A percentile compares a stretch with the other conserved stretches of the same genome.
phyloP scores from a whole-genome alignment of 2,888 invertebrate genomes.

The Caenorhabditis panamensis region DNA sequence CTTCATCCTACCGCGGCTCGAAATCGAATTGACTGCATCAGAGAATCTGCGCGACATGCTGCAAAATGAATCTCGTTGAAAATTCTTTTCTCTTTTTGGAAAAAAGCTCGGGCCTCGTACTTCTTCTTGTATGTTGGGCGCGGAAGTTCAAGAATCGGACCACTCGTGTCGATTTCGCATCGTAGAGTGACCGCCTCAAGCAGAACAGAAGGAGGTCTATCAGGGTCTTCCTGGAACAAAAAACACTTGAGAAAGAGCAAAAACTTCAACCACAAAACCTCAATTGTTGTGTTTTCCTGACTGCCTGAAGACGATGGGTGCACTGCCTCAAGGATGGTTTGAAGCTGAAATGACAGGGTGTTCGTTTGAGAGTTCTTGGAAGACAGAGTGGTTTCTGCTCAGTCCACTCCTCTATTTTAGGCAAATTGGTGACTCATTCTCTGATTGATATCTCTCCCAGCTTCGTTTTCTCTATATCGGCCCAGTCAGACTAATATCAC shows the following conservation, averaged over 20 bases:
- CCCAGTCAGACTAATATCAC: slow-evolving; percentile 49
- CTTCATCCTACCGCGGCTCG: slow-evolving; percentile 64
- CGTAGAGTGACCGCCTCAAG: slow-evolving; percentile 78
- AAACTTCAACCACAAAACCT: slow-evolving; percentile 27
- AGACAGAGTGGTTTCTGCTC: slow-evolving; percentile 1
- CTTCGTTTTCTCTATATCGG: slow-evolving; percentile 4
- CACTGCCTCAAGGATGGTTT: slow-evolving; percentile 79
- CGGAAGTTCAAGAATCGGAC: slow-evolving; percentile 71
- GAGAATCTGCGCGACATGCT: slow-evolving; percentile 76
- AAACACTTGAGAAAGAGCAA: neutral
- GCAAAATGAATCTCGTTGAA: slow-evolving; percentile 48
- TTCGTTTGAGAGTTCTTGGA: neutral
- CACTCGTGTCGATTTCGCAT: slow-evolving; percentile 71
- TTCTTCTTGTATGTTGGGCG: slow-evolving; percentile 71
- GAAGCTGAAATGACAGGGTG: slow-evolving; percentile 71
- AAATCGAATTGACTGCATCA: slow-evolving; percentile 71
- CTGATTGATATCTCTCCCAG: neutral
- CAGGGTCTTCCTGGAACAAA: slow-evolving; percentile 65
- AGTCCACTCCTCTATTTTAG: neutral
- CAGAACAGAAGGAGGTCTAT: slow-evolving; percentile 78
- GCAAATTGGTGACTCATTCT: slow-evolving; percentile 32
- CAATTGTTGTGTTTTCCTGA: slow-evolving; percentile 75
- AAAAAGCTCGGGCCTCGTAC: slow-evolving; percentile 34
- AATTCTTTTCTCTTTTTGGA: slow-evolving; percentile 22
- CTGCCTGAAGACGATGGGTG: slow-evolving; percentile 76